Percentiles rank a stretch among this genome's conserved stretches.
These are phyloP conservation scores for Acleris sparsana DNA, from an alignment of 2,888 invertebrate genomes.

Conservation along the genomic window DNA sequence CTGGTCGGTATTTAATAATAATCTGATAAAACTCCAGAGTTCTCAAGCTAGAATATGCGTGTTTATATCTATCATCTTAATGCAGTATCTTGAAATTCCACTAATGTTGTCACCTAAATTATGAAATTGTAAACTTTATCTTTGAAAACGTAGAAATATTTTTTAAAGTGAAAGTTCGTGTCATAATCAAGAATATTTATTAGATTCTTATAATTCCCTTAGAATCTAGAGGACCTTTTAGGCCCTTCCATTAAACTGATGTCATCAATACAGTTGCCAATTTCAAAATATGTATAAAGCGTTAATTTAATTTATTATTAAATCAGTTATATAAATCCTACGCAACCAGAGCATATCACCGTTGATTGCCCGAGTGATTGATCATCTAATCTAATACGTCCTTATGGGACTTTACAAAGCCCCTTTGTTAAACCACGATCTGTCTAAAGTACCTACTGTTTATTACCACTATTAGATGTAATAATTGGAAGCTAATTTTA, in stretches of 20 bases:
- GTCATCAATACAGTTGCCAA: not conserved
- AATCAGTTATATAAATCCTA: conserved; percentile 5
- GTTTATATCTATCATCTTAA: too few species aligned
- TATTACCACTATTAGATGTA: not conserved
- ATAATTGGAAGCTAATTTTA: conserved; percentile 14
- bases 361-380: conserved; percentile 21
- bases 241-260: not conserved
- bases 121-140: too few species aligned
- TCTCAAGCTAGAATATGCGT: too few species aligned
- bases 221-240: too few species aligned
- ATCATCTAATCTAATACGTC: conserved; percentile 11
- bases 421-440: conserved; percentile 11
- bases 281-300: conserved; percentile 3
- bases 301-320: conserved; percentile 10
- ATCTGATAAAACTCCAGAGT: too few species aligned
- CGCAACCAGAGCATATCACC: conserved; percentile 1
- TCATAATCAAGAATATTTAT: too few species aligned
- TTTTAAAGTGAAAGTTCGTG: too few species aligned
- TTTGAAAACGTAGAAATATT: too few species aligned
- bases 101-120: too few species aligned
- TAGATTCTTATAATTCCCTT: too few species aligned
- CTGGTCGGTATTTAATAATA: not conserved
- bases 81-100: too few species aligned
- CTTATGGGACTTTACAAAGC: conserved; percentile 6
- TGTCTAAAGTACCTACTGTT: conserved; percentile 14